A percentile compares a stretch with the other conserved stretches of the same genome.
Evolutionary conservation across 2,888 invertebrate species (phyloP).

Genomic region (Drosophila borborema): DNA sequence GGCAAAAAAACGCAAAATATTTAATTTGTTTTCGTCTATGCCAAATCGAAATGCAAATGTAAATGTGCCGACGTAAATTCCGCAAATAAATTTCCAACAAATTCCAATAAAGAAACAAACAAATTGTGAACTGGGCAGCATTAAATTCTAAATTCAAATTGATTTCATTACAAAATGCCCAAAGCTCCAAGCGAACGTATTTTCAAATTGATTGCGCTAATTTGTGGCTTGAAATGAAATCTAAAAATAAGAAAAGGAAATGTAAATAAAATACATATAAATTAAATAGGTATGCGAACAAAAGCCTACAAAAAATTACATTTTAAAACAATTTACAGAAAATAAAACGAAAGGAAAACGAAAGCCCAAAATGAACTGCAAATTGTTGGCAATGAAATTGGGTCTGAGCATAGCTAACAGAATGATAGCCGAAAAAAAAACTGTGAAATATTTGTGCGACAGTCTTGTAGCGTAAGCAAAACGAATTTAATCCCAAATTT

Average conservation of each 20-base stretch:
- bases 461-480: background rate
- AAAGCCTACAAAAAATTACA: slow-evolving; percentile 17
- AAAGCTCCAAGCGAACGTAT: slow-evolving; percentile 37
- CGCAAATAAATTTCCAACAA: slow-evolving; percentile 57
- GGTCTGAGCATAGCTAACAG: slow-evolving; percentile 1
- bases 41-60: slow-evolving; percentile 47
- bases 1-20: slow-evolving; percentile 24
- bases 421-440: background rate
- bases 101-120: slow-evolving; percentile 46
- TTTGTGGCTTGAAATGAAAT: slow-evolving; percentile 47
- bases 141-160: slow-evolving; percentile 44
- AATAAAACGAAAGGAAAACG: slow-evolving; percentile 2
- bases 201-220: slow-evolving; percentile 70
- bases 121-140: slow-evolving; percentile 40
- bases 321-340: slow-evolving; percentile 35
- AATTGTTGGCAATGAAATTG: slow-evolving; percentile 21
- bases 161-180: slow-evolving; percentile 39
- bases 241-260: background rate
- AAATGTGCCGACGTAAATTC: slow-evolving; percentile 33
- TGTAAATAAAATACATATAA: slow-evolving; percentile 16
- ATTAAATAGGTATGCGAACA: slow-evolving; percentile 28
- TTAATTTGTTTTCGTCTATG: slow-evolving; percentile 38
- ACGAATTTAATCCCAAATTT: slow-evolving; percentile 9
- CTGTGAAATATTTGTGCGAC: background rate
- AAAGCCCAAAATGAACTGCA: slow-evolving; percentile 11